These are phyloP conservation scores for Thereva unica DNA, from an alignment of 2,888 invertebrate species.

Conservation along the genomic window DNA sequence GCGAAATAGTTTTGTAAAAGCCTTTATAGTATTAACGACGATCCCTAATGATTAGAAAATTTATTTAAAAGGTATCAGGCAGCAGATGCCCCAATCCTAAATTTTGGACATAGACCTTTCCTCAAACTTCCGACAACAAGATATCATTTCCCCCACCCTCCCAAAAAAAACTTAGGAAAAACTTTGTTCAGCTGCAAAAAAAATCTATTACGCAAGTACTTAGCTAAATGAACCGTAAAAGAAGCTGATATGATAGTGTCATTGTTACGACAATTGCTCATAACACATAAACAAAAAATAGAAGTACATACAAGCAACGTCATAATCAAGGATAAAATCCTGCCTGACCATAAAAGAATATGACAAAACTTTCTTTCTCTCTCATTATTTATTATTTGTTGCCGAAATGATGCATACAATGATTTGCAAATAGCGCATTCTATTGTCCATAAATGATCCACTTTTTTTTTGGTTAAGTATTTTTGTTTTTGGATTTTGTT, in stretches of 20 bases:
- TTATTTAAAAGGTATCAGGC: too few relatives aligned
- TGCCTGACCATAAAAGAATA: not conserved
- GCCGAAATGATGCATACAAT: slow-evolving; percentile 8
- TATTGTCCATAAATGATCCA: too few relatives aligned
- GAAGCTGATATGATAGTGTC: slow-evolving; percentile 23
- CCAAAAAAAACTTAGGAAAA: not conserved
- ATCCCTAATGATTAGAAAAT: too few relatives aligned
- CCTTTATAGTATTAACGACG: too few relatives aligned
- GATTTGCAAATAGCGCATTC: too few relatives aligned
- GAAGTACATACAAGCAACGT: slow-evolving; percentile 18
- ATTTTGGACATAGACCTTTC: too few relatives aligned
- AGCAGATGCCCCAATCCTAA: too few relatives aligned
- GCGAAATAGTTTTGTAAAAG: too few relatives aligned
- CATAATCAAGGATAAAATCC: slow-evolving; percentile 21
- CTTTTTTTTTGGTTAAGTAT: too few relatives aligned
- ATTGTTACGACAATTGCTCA: slow-evolving; percentile 29
- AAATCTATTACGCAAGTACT: slow-evolving; percentile 24
- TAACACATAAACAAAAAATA: slow-evolving; percentile 3
- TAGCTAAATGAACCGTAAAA: slow-evolving; percentile 19
- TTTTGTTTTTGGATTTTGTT: slow-evolving; percentile 3
- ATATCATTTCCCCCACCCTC: too few relatives aligned
- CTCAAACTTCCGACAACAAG: too few relatives aligned
- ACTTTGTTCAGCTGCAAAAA: slow-evolving; percentile 11
- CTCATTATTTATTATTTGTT: slow-evolving; percentile 23
- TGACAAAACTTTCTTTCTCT: slow-evolving; percentile 15